Evolutionary conservation across 1,140 invertebrate species (phyloP), one percentile per base, ranked within the genome.

Genomic region (Rhyacophila brunnea): DNA sequence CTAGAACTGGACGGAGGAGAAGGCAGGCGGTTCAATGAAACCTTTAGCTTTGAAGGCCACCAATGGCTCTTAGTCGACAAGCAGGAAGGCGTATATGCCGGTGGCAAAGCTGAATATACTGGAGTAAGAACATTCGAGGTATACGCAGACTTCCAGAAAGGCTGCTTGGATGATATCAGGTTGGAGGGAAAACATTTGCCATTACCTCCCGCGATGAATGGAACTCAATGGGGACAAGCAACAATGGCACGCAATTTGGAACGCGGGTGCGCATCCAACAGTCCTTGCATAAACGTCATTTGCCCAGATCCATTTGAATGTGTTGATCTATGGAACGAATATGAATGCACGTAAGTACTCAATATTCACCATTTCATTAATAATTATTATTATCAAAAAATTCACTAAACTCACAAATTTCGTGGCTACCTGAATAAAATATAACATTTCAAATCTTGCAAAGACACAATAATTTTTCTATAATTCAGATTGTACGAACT

Each of bases 301-400:
- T 97, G 95, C 71, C 88, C 89, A 0, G 88, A 91, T 67, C 92
- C 93, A n/a, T 95, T 96, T 72, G 91, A 94, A 64, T 99, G 96
- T 77, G 90, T 95, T 23, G 95, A 98, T 77, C 83, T 97, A 0
- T 99, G 95, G 95, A 94, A 92, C 75, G 89, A 93, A 76, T 93
- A 94, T 68, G 95, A 97, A 69, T 99, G 95, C 93, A 95, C 92
- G 95, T 98, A 80, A 89, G 91, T 87, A 69, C 23, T 28, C 23
- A 5, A 28, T 28, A 28, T n/a, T n/a, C n/a, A n/a, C n/a, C n/a
- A n/a, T n/a, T n/a, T n/a, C n/a, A n/a, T n/a, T n/a, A n/a, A n/a
- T n/a, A n/a, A n/a, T n/a, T n/a, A n/a, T n/a, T n/a, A n/a, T n/a
- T n/a, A n/a, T n/a, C n/a, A n/a, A n/a, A n/a, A n/a, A n/a, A n/a